Base-by-base conservation (phyloP, 2,888 invertebrate genomes). In the Leucophora obtusa region DNA sequence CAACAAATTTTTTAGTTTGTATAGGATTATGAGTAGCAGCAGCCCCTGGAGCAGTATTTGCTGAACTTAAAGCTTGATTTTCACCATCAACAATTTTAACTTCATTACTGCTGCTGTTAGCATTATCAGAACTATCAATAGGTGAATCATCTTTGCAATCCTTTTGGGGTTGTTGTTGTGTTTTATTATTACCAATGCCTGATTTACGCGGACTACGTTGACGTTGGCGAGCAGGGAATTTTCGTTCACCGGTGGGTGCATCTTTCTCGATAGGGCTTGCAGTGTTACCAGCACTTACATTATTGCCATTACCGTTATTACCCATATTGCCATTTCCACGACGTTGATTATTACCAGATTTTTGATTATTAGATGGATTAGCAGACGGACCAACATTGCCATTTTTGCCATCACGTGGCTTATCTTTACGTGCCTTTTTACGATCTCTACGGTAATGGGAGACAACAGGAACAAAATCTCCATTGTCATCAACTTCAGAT, bases 1-100 rank as follows among this genome's bases (percentile, higher is more conserved):
- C 97, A 6, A 97, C 94, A 91, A 95, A 97, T 87, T 95, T 96
- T 89, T 94, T 94, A 28, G 89, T 87, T 15, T 86, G 91, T 90
- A 82, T 69, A 11, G 91, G 91, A 15, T 86, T 81, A 9, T 88
- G 87, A 84, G 87, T 86, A 6, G 28, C 18, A 70, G 90, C 91
- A 24, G 47, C 47, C 85, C 89, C 18, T 72, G 90, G 89, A 35
- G 91, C 91, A 74, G 62, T 35, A 75, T 18, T 73, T 47, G 68
- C 63, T 6, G 68, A 54, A 18, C 38, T 33, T 14, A 62, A 35
- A 47, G 66, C 59, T 65, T 79, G 78, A 56, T 63, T 83, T 62
- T 92, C 92, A 0, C 87, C 82, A n/a, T 90, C 90, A 82, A 87
- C 88, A 85, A 91, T 50, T 78, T 91, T 91, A 33, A 87, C 87